These are phyloP conservation scores for Acyrthosiphon pisum DNA, from an alignment of 1,140 invertebrate genomes.

Conservation along the genomic window DNA sequence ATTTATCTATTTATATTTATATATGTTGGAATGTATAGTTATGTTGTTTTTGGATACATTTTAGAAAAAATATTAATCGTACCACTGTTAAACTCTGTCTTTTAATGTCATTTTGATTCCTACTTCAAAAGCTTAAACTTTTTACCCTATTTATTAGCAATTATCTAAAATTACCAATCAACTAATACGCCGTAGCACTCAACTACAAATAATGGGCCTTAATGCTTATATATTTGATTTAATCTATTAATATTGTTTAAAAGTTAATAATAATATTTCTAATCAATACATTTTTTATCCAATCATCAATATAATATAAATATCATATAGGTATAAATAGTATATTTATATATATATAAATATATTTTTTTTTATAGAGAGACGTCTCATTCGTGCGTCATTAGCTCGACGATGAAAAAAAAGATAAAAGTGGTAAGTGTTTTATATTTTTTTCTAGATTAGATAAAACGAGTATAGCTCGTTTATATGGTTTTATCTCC, in stretches of 20 bases:
- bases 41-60: background rate
- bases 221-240: background rate
- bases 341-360: too few relatives aligned
- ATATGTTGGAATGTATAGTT: background rate
- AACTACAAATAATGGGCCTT: background rate
- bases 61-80: background rate
- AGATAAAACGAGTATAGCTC: constrained; percentile 1
- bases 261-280: background rate
- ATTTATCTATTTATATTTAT: background rate
- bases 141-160: background rate
- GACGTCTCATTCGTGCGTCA: background rate
- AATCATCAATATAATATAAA: background rate
- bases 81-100: background rate
- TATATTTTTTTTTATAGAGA: constrained; percentile 24
- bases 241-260: background rate
- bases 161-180: background rate
- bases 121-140: background rate
- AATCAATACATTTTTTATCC: background rate
- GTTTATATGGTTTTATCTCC: background rate
- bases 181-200: background rate
- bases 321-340: background rate
- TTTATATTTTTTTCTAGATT: background rate
- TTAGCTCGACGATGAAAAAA: background rate
- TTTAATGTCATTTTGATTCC: background rate
- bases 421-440: constrained; percentile 33